These are phyloP conservation scores for Enoplosus armatus DNA, from an alignment of 2,797 vertebrate genomes.

Conservation along the genomic window DNA sequence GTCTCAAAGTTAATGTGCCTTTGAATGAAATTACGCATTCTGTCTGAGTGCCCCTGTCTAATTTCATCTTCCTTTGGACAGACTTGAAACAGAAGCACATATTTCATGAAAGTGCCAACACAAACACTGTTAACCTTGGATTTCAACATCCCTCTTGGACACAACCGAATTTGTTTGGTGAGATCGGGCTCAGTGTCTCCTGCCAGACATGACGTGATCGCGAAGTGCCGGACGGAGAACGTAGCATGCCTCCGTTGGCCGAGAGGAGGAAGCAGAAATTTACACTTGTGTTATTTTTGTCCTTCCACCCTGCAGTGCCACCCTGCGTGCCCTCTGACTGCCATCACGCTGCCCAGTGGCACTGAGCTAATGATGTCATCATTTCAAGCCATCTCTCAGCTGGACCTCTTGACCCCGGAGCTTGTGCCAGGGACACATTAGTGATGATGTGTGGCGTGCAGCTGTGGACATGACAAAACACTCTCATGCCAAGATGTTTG, in stretches of 20 bases:
- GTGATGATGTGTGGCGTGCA: conserved; percentile 53
- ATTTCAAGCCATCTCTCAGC: conserved; percentile 64
- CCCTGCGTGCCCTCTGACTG: conserved; percentile 60
- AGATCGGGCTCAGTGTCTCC: conserved; percentile 24
- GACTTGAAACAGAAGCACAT: conserved; percentile 55
- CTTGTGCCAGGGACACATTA: conserved; percentile 47
- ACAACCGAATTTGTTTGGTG: conserved; percentile 12
- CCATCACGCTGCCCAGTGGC: conserved; percentile 61
- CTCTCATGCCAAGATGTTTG: conserved; percentile 18
- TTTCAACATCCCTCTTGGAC: conserved; percentile 34
- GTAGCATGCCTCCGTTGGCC: conserved; percentile 11
- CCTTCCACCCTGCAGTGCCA: conserved; percentile 57
- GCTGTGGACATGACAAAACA: conserved; percentile 63
- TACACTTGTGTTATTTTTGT: conserved; percentile 72
- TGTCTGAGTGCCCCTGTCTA: conserved; percentile 33
- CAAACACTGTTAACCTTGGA: conserved; percentile 66
- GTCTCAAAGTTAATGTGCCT: conserved; percentile 77
- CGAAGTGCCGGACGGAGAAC: conserved; percentile 11
- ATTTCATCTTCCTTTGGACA: conserved; percentile 54
- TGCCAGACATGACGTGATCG: conserved; percentile 28
- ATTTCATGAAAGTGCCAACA: conserved; percentile 43
- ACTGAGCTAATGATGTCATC: conserved; percentile 73
- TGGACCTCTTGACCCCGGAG: conserved; percentile 61
- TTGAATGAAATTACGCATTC: conserved; percentile 67
- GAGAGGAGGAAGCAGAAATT: conserved; percentile 43